Conservation (phyloP, 2,113 vertebrate species). For the Malurus cyaneus region DNA sequence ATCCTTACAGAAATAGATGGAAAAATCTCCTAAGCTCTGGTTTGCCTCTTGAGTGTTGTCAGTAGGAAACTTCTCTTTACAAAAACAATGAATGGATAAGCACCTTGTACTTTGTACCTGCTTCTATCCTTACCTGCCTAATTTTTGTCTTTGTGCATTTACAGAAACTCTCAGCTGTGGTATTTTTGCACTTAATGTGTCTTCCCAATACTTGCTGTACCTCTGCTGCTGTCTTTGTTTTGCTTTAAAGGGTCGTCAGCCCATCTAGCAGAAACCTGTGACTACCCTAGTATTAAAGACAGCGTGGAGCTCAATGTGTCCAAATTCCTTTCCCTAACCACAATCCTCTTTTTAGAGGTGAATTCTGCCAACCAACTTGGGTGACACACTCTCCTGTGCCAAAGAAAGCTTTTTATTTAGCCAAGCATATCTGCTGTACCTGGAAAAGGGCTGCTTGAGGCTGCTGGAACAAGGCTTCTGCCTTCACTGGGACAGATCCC, state of each 20-base stretch:
- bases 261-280: background rate
- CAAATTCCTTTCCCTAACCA: slow-evolving; percentile 32
- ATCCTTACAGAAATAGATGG: background rate
- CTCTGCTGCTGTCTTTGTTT: background rate
- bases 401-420: background rate
- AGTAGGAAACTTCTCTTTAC: background rate
- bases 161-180: background rate
- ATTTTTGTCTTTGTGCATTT: background rate
- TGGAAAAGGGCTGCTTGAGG: background rate
- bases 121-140: background rate
- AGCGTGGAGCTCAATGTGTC: background rate
- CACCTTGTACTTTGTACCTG: background rate
- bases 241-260: background rate
- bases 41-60: background rate
- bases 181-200: background rate
- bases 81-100: background rate
- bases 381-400: background rate
- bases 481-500: background rate
- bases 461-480: background rate
- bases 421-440: slow-evolving; percentile 17
- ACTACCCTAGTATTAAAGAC: background rate
- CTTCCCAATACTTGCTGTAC: background rate
- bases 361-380: background rate
- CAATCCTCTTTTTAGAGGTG: background rate
- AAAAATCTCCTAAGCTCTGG: background rate